Percentiles rank a stretch among this genome's conserved stretches.
These are phyloP conservation scores for Automeris io DNA, from an alignment of 2,888 invertebrate species.

Conservation along the genomic window DNA sequence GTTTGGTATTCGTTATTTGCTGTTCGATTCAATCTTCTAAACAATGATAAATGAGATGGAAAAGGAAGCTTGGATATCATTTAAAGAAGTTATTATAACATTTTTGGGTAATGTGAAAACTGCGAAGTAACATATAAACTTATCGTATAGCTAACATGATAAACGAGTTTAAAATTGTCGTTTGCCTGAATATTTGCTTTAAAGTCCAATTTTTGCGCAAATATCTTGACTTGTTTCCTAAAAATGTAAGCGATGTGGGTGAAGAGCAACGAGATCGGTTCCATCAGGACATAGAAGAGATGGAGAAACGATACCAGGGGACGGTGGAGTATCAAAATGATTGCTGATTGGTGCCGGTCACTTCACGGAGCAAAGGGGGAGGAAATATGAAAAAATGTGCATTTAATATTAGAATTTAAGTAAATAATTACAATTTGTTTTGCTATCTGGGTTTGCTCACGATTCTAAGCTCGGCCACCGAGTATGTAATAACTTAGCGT, in stretches of 20 bases:
- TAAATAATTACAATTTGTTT: no score
- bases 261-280: background rate
- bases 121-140: background rate
- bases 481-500: no score
- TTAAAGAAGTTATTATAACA: no score
- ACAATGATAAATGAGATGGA: background rate
- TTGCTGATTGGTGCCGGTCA: no score
- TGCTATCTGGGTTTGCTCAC: no score
- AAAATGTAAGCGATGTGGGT: background rate
- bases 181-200: background rate
- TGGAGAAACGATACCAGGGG: no score
- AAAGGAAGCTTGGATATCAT: background rate
- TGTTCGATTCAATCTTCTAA: background rate
- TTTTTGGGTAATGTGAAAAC: background rate
- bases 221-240: background rate
- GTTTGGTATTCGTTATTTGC: background rate
- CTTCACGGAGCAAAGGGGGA: no score
- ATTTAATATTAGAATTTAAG: no score
- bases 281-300: no score
- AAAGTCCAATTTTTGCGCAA: background rate
- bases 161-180: background rate
- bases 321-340: no score
- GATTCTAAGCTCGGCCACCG: no score
- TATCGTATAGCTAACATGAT: conserved; percentile 1
- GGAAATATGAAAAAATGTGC: no score